Evolutionary conservation across 2,888 invertebrate species (phyloP).

Genomic region (Acrobasis repandana): DNA sequence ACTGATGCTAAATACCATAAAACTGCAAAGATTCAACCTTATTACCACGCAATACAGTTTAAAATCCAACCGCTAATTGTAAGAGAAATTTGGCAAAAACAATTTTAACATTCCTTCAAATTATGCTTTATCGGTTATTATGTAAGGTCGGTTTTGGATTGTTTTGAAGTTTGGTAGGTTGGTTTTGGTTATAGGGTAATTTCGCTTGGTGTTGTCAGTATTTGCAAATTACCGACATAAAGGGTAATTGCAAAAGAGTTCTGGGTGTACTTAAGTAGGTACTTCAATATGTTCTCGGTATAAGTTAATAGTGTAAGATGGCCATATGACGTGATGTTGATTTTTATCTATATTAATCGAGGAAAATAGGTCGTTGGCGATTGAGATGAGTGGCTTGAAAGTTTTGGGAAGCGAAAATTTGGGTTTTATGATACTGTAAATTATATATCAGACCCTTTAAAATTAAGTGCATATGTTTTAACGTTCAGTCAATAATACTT

Average conservation of each 20-base stretch:
- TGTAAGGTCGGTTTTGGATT: conserved; percentile 28
- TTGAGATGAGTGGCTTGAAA: background rate
- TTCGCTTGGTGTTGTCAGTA: conserved; percentile 65
- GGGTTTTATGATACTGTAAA: background rate
- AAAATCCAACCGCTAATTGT: conserved; percentile 39
- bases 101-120: conserved; percentile 34
- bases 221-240: conserved; percentile 73
- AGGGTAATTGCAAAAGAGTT: conserved; percentile 71
- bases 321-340: conserved; percentile 34
- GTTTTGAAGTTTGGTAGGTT: conserved; percentile 26
- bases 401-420: background rate
- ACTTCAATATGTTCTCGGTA: conserved; percentile 58
- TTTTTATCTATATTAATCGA: conserved; percentile 36
- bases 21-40: conserved; percentile 41
- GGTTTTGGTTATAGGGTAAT: conserved; percentile 51
- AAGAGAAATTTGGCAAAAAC: conserved; percentile 37
- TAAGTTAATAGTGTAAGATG: conserved; percentile 50
- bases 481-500: too few species aligned
- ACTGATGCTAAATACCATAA: conserved; percentile 53
- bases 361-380: conserved; percentile 15
- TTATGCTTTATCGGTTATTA: conserved; percentile 11
- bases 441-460: too few species aligned
- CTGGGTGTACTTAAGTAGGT: conserved; percentile 56
- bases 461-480: too few species aligned
- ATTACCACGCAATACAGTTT: conserved; percentile 36